Evolutionary conservation across 2,113 vertebrate genomes (phyloP).

Genomic region (Natator depressus): DNA sequence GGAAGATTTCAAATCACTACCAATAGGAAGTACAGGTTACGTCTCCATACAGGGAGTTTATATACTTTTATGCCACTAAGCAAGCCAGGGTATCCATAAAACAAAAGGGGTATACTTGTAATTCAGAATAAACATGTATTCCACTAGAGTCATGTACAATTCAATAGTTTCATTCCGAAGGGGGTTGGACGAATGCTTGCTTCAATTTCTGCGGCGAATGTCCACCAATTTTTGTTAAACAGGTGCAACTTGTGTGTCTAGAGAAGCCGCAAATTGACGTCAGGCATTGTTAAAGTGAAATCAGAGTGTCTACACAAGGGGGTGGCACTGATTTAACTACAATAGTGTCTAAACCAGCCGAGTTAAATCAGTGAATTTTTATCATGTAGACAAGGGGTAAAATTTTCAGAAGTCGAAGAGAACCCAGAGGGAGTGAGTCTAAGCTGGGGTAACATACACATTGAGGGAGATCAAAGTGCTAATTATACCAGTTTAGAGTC

Average conservation of each 20-base stretch:
- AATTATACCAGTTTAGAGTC: background rate
- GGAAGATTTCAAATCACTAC: conserved; percentile 41
- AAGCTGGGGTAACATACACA: background rate
- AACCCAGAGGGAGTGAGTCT: background rate
- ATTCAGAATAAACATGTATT: background rate
- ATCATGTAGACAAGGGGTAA: background rate
- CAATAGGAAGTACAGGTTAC: background rate
- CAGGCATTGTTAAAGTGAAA: background rate
- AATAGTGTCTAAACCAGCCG: background rate
- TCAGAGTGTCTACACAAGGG: background rate
- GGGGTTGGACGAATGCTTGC: background rate
- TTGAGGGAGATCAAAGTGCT: background rate
- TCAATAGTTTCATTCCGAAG: background rate
- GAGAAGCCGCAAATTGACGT: background rate
- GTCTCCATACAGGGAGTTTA: background rate
- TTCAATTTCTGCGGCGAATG: background rate
- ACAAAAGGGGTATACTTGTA: background rate
- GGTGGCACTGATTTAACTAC: background rate
- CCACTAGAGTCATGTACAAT: background rate
- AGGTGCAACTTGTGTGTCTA: background rate
- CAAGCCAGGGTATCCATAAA: background rate
- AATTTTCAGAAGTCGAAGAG: background rate
- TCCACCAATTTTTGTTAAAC: background rate
- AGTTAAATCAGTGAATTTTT: background rate
- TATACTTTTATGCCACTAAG: conserved; percentile 16